A percentile compares a stretch with the other conserved stretches of the same genome.
Evolutionary conservation across 2,888 invertebrate species (phyloP).

Genomic region (Caenorhabditis doughertyi): DNA sequence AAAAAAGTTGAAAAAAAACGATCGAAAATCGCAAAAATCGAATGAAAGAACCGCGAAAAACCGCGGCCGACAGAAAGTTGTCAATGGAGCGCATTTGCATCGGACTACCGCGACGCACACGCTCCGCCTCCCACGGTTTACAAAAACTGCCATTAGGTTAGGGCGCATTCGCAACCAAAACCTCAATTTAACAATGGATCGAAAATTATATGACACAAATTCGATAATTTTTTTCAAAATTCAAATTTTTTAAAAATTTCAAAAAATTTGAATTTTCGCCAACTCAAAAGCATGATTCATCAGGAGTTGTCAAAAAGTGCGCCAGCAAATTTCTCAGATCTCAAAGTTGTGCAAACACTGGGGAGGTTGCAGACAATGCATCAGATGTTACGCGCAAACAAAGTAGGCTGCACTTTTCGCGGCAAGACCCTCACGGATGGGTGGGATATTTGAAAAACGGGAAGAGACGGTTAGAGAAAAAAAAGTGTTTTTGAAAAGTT

Average conservation of each 20-base stretch:
- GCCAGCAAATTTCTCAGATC: background rate
- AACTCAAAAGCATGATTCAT: background rate
- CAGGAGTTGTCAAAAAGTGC: background rate
- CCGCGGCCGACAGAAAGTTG: background rate
- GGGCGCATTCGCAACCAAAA: too few species aligned
- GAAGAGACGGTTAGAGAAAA: background rate
- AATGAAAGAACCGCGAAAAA: background rate
- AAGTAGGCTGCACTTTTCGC: background rate
- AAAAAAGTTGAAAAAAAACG: background rate
- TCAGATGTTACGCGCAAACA: conserved; percentile 3
- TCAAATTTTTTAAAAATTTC: background rate
- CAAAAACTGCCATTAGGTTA: too few species aligned
- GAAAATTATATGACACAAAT: too few species aligned
- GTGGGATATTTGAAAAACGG: background rate
- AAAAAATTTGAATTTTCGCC: background rate
- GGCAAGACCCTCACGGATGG: conserved; percentile 1
- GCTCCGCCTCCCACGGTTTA: background rate
- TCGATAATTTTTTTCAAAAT: background rate
- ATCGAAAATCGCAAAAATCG: background rate
- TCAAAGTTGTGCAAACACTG: background rate
- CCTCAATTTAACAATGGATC: too few species aligned
- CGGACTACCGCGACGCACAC: conserved; percentile 6
- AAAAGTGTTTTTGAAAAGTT: background rate
- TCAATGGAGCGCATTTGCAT: background rate
- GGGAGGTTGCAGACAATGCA: background rate